Evolutionary conservation across 2,888 invertebrate species (phyloP).

Genomic region (Hemistola chrysoprasaria): DNA sequence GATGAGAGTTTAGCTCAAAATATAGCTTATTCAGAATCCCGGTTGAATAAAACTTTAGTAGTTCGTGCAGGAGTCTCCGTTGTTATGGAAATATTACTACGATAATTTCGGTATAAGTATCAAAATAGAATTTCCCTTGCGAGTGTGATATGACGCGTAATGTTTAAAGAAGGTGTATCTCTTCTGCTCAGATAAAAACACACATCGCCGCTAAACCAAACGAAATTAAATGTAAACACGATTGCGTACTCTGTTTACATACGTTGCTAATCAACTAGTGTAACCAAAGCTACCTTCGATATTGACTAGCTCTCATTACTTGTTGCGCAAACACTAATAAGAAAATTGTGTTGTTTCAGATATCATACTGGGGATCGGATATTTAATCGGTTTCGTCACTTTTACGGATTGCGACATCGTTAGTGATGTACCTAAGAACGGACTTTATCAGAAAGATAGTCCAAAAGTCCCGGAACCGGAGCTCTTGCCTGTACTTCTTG

Average conservation of each 20-base stretch:
- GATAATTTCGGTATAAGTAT: no score
- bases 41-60: constrained; percentile 45
- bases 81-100: constrained; percentile 8
- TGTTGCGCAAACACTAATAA: constrained; percentile 17
- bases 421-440: constrained; percentile 40
- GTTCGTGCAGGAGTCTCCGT: constrained; percentile 29
- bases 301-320: constrained; percentile 28
- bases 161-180: not conserved
- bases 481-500: constrained; percentile 65
- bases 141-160: no score
- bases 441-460: constrained; percentile 50
- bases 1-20: constrained; percentile 55
- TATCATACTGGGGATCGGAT: constrained; percentile 44
- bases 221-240: constrained; percentile 57
- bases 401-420: constrained; percentile 62
- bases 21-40: constrained; percentile 50
- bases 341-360: constrained; percentile 58
- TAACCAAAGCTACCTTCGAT: constrained; percentile 31
- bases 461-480: constrained; percentile 63
- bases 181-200: constrained; percentile 7
- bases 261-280: constrained; percentile 51
- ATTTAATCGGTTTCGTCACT: constrained; percentile 51
- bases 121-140: no score
- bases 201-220: constrained; percentile 30
- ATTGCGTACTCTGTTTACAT: constrained; percentile 42